Evolutionary conservation across 2,113 vertebrate genomes (phyloP).

Genomic region (Dascyllus trimaculatus): DNA sequence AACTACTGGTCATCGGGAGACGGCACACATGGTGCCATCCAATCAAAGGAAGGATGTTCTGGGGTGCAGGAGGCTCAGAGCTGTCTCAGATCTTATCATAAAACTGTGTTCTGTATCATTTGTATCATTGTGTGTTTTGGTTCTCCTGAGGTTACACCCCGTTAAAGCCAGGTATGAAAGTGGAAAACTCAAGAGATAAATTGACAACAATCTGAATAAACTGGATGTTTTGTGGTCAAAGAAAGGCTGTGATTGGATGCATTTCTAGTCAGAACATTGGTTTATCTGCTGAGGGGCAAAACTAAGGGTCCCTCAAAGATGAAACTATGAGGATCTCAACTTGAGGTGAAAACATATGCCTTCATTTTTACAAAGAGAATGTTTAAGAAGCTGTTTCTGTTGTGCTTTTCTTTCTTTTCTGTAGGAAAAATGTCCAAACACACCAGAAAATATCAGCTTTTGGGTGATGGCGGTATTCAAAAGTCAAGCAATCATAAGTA

Average conservation of each 20-base stretch:
- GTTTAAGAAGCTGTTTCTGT: background rate
- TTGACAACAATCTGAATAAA: background rate
- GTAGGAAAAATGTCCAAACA: background rate
- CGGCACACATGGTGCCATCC: slow-evolving; percentile 4
- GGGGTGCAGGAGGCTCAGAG: background rate
- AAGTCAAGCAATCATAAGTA: background rate
- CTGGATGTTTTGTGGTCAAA: background rate
- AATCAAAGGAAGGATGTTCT: slow-evolving; percentile 32
- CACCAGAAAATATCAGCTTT: background rate
- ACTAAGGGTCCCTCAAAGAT: background rate
- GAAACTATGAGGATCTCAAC: background rate
- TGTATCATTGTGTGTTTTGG: background rate
- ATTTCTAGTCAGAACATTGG: background rate
- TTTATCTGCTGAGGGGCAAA: background rate
- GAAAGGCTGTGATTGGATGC: background rate
- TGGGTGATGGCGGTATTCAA: background rate
- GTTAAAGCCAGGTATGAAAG: background rate
- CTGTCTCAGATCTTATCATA: slow-evolving; percentile 19
- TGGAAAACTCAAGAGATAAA: background rate
- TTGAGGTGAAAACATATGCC: too few relatives aligned
- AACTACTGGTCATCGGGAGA: slow-evolving; percentile 13
- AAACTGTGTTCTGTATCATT: background rate
- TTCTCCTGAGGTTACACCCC: background rate
- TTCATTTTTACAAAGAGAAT: too few relatives aligned
- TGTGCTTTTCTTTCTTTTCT: background rate